Evolutionary conservation across 2,797 vertebrate species (phyloP).

Genomic region (Urosaurus nigricauda): DNA sequence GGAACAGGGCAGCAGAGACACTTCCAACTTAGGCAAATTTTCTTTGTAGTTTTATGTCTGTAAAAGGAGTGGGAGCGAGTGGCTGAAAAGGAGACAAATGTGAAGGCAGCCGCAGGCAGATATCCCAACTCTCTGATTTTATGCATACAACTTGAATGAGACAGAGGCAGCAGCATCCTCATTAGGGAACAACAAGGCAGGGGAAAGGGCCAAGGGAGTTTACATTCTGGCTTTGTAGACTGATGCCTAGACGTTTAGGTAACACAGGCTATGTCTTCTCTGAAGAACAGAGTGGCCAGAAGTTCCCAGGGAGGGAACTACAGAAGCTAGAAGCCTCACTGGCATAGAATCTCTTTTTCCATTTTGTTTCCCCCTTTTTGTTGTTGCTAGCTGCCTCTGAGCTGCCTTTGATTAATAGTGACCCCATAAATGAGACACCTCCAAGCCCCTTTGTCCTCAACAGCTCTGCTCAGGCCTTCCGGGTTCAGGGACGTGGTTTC

Average conservation of each 20-base stretch:
- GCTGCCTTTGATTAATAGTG: too few species aligned
- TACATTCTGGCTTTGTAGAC: neutral
- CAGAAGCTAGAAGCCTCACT: neutral
- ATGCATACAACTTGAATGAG: constrained; percentile 4
- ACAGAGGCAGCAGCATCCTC: neutral
- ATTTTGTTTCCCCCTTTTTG: neutral
- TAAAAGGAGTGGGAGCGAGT: constrained; percentile 39
- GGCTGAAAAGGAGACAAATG: constrained; percentile 28
- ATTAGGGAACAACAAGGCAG: neutral
- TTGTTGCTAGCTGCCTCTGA: too few species aligned
- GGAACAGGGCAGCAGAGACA: constrained; percentile 29
- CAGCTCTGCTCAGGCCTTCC: too few species aligned
- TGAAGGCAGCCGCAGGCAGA: constrained; percentile 14
- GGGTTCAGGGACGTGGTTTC: too few species aligned
- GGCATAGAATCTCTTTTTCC: neutral
- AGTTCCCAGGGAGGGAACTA: neutral
- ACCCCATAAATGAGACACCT: too few species aligned
- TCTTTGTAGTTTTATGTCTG: constrained; percentile 37
- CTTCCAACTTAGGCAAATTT: constrained; percentile 51
- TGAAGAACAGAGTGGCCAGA: neutral
- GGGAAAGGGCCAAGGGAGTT: neutral
- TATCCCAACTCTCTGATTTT: neutral
- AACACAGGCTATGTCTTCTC: neutral
- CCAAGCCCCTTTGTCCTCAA: too few species aligned
- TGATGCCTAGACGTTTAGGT: neutral